Evolutionary conservation across 2,888 invertebrate genomes (phyloP).

Genomic region (Clitarchus hookeri): DNA sequence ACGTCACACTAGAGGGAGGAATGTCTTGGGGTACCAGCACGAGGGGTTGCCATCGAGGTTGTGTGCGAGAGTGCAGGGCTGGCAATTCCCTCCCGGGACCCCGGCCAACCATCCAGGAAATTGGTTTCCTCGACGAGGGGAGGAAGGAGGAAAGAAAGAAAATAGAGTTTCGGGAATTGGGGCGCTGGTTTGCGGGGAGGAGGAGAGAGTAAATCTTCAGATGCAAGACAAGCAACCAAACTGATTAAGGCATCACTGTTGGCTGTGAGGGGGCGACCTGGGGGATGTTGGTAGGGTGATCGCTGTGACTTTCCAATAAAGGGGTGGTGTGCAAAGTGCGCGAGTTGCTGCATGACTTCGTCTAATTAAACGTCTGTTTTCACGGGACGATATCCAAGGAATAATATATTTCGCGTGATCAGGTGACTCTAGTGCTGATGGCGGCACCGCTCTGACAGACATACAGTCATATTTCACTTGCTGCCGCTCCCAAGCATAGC

Average conservation of each 20-base stretch:
- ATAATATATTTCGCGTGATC: no score
- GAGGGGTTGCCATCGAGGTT: no score
- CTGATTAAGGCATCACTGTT: neutral
- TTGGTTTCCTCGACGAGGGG: neutral
- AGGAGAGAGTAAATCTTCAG: neutral
- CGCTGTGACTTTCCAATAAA: neutral
- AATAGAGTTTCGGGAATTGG: neutral
- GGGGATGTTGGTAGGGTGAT: neutral
- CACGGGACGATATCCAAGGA: no score
- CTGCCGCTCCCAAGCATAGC: no score
- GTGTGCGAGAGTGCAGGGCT: neutral
- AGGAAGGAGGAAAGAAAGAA: neutral
- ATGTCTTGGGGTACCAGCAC: no score
- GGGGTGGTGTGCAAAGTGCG: neutral
- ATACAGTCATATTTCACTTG: no score
- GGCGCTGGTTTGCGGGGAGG: neutral
- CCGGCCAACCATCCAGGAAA: neutral
- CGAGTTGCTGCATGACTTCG: no score
- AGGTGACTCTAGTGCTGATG: no score
- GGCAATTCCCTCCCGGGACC: neutral
- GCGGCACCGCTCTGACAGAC: no score
- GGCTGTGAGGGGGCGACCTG: neutral
- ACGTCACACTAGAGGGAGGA: no score
- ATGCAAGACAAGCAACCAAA: neutral
- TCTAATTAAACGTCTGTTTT: no score